Percentiles rank a stretch among this genome's conserved stretches.
These are phyloP conservation scores for Pelecanoides urinatrix DNA, from an alignment of 2,113 vertebrate genomes.

Conservation along the genomic window DNA sequence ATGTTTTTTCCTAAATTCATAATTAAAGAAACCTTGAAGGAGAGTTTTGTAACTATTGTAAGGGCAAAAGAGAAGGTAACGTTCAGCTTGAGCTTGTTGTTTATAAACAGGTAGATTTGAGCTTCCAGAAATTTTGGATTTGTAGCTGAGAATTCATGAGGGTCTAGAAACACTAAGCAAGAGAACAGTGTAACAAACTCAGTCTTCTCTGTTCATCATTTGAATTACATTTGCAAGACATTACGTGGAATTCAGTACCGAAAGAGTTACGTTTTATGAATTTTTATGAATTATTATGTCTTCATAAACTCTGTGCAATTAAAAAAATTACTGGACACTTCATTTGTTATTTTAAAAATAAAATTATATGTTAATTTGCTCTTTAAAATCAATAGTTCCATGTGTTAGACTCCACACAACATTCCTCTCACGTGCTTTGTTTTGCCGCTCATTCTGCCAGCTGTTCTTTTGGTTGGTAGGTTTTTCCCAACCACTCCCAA, in stretches of 20 bases:
- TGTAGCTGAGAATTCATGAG: not conserved
- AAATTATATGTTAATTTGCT: not conserved
- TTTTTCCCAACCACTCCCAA: not conserved
- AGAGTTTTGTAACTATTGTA: not conserved
- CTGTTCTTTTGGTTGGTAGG: not conserved
- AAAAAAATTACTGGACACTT: not conserved
- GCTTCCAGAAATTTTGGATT: not conserved
- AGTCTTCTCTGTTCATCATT: fast-evolving
- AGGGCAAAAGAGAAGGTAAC: not conserved
- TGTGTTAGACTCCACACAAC: not conserved
- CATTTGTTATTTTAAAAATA: not conserved
- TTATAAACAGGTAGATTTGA: not conserved
- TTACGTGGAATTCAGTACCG: not conserved
- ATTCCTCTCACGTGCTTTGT: not conserved
- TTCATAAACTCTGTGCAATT: not conserved
- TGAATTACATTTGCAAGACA: not conserved
- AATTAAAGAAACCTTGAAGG: not conserved
- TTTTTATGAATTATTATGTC: not conserved
- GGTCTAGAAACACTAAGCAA: not conserved
- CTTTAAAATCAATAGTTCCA: not conserved
- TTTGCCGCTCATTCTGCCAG: not conserved
- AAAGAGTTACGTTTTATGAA: not conserved
- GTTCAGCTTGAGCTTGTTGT: not conserved
- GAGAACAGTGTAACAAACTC: not conserved
- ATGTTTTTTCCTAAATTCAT: not conserved